Conservation (phyloP, 2,797 vertebrate species). For the Fistularia tabacaria region DNA sequence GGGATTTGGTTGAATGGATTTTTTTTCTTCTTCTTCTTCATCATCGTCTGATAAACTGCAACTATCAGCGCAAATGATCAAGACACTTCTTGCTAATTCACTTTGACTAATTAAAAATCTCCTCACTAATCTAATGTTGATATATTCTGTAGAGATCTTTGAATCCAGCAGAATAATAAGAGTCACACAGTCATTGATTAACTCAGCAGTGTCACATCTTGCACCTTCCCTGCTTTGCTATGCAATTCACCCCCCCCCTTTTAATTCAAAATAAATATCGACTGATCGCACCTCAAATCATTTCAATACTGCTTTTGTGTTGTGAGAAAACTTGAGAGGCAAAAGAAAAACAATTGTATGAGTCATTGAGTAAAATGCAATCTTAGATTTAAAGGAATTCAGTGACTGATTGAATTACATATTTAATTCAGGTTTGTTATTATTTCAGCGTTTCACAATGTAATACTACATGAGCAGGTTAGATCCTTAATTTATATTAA, state of each 20-base stretch:
- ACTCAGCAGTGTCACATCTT: slow-evolving; percentile 39
- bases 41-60: slow-evolving; percentile 65
- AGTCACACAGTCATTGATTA: slow-evolving; percentile 1
- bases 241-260: too few species aligned
- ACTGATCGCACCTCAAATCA: slow-evolving; percentile 21
- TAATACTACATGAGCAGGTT: too few species aligned
- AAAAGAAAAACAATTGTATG: slow-evolving; percentile 15
- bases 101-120: slow-evolving; percentile 63
- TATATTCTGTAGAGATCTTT: slow-evolving; percentile 53
- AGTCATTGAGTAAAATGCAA: slow-evolving; percentile 20
- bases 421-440: too few species aligned
- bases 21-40: slow-evolving; percentile 36
- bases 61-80: slow-evolving; percentile 55
- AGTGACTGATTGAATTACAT: too few species aligned
- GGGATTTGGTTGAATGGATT: slow-evolving; percentile 62
- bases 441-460: too few species aligned
- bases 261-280: too few species aligned
- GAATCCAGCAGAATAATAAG: slow-evolving; percentile 9
- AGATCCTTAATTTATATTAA: too few species aligned
- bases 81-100: slow-evolving; percentile 52
- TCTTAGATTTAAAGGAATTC: too few species aligned
- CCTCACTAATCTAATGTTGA: slow-evolving; percentile 54
- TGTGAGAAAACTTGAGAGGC: slow-evolving; percentile 12
- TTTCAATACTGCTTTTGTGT: slow-evolving; percentile 27
- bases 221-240: too few species aligned